These are phyloP conservation scores for Smithornis capensis DNA, from an alignment of 2,113 vertebrate genomes.

Conservation along the genomic window DNA sequence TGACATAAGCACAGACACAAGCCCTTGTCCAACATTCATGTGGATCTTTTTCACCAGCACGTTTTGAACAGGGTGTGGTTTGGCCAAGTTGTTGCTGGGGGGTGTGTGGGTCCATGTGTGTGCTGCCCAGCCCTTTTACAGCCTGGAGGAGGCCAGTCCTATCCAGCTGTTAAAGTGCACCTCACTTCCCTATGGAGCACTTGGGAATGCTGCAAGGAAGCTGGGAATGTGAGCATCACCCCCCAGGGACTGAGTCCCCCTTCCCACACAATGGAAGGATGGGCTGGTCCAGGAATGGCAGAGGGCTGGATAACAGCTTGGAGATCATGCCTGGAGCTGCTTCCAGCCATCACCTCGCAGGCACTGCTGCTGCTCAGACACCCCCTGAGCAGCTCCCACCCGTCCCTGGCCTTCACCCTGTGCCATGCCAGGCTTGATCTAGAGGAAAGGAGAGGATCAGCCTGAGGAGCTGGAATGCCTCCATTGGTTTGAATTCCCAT, in stretches of 20 bases:
- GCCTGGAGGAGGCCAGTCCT: neutral
- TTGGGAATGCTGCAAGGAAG: neutral
- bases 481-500: neutral
- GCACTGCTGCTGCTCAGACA: neutral
- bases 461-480: neutral
- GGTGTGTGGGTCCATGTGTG: fast-evolving
- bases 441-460: neutral
- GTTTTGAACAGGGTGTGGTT: neutral
- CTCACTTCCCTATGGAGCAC: fast-evolving
- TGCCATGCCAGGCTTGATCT: fast-evolving
- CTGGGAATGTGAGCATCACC: neutral
- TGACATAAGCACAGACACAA: neutral
- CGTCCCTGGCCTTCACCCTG: neutral
- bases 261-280: neutral
- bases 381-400: fast-evolving
- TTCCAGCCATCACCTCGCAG: neutral
- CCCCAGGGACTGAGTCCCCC: neutral
- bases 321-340: neutral
- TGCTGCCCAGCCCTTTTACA: neutral
- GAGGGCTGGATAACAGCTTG: neutral
- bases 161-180: neutral
- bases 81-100: neutral
- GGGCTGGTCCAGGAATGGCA: neutral
- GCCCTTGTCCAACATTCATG: neutral
- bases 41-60: neutral